Base-by-base conservation (phyloP, 2,888 invertebrate species). In the Schizotus pectinicornis region DNA sequence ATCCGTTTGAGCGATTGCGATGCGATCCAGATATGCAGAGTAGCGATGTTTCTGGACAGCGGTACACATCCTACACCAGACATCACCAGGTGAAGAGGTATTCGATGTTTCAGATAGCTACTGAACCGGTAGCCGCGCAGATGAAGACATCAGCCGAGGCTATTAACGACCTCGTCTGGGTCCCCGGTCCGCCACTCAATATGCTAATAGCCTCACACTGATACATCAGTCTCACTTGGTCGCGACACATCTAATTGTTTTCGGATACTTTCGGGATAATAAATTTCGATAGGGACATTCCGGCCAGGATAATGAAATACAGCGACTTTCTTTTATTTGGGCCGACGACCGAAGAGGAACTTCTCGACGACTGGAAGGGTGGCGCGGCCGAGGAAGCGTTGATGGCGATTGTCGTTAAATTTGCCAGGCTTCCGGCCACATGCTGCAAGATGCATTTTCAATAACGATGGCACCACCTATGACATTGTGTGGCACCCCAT, bases 61-160 rank as follows among this genome's bases (percentile, higher is more conserved):
- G 67, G 69, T 65, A 69, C 67, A 70, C 72, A 65, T 65, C 70
- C 69, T 70, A 71, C 70, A 71, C 71, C 63, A 67, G 65, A 69
- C 65, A 67, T 67, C 67, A 56, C 55, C 59, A 60, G 59, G 56
- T 57, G 68, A 69, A 74, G 66, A 74, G 70, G 71, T 69, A 73
- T 73, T 71, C 74, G 69, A 69, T 73, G 74, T 74, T 72, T 68
- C 66, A 73, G 73, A 75, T 72, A 74, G 73, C 75, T 76, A 74
- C 76, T 67, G 74, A 68, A 69, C 69, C 76, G 68, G 76, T 76
- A 77, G 77, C 70, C 54, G 59, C 41, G 62, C 65, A 56, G 70
- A 74, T 70, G 72, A 73, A 74, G 75, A 75, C 75, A 74, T 76
- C 74, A 74, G 60, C 45, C 45, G 38, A 51, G 62, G 63, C 70